Conservation (phyloP, 2,888 invertebrate genomes). For the Chaetoderma sp. region DNA sequence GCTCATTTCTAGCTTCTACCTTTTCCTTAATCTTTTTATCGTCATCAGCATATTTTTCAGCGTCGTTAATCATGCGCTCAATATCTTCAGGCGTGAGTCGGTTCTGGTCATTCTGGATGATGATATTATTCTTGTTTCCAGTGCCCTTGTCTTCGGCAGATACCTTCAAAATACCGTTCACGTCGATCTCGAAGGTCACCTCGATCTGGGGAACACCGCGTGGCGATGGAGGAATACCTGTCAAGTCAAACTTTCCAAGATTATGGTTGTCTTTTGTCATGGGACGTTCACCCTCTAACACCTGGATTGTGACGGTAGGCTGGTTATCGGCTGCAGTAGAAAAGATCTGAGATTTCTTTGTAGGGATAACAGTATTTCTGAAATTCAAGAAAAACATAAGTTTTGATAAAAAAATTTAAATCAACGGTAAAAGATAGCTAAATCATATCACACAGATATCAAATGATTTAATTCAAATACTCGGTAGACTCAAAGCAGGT, state of each 20-base stretch:
- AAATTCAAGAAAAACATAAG: too few relatives aligned
- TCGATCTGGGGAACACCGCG: constrained; percentile 71
- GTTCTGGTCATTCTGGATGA: constrained; percentile 98
- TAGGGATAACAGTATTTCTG: constrained; percentile 98
- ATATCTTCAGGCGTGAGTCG: constrained; percentile 97
- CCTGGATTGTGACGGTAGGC: constrained; percentile 97
- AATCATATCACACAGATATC: too few relatives aligned
- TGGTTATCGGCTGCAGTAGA: constrained; percentile 99
- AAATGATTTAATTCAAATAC: too few relatives aligned
- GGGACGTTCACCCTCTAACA: constrained; percentile 97
- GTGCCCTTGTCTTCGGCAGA: constrained; percentile 99
- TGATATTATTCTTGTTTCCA: constrained; percentile 98
- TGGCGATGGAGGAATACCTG: constrained; percentile 88
- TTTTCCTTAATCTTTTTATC: constrained; percentile 88
- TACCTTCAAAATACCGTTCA: constrained; percentile 73
- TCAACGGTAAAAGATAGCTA: too few relatives aligned
- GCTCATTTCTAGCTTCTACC: constrained; percentile 95
- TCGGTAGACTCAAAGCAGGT: too few relatives aligned
- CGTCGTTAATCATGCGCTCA: constrained; percentile 98
- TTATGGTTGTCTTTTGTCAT: constrained; percentile 99
- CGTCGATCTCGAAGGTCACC: constrained; percentile 73
- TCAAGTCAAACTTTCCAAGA: constrained; percentile 97
- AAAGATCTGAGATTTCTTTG: constrained; percentile 99
- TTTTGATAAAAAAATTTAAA: too few relatives aligned
- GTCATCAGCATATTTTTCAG: constrained; percentile 98